Conservation (phyloP, 2,888 invertebrate genomes). For the Tenthredo livida region DNA sequence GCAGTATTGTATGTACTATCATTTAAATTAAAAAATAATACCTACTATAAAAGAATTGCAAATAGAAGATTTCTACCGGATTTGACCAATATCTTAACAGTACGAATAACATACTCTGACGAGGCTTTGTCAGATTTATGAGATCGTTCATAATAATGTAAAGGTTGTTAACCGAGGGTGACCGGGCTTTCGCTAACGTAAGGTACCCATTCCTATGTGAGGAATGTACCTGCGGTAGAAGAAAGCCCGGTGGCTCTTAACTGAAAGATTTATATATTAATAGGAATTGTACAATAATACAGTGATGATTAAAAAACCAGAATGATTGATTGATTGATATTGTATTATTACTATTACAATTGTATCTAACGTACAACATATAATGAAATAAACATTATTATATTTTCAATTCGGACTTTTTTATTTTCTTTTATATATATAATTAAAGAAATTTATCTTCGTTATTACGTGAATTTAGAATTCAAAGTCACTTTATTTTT, state of each 20-base stretch:
- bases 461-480: neutral
- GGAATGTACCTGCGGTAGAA: constrained; percentile 55
- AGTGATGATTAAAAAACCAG: constrained; percentile 66
- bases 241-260: constrained; percentile 67
- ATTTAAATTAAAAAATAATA: constrained; percentile 21
- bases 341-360: constrained; percentile 75
- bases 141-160: constrained; percentile 69
- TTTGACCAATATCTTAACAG: constrained; percentile 47
- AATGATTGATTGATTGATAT: constrained; percentile 69
- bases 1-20: constrained; percentile 32
- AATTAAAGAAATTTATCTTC: neutral
- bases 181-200: constrained; percentile 65
- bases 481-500: neutral
- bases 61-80: constrained; percentile 37
- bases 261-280: constrained; percentile 75
- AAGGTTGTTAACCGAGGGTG: constrained; percentile 72
- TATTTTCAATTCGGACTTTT: constrained; percentile 73
- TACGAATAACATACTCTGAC: constrained; percentile 24
- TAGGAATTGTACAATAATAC: constrained; percentile 73
- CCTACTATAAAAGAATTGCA: constrained; percentile 26
- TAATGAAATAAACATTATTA: constrained; percentile 75
- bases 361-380: constrained; percentile 74
- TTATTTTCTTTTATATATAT: constrained; percentile 58
- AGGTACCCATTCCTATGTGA: too few species aligned
- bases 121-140: constrained; percentile 61